Percentiles rank a stretch among this genome's conserved stretches.
These are phyloP conservation scores for Epizoanthus scotinus DNA, from an alignment of 92 coral and sea anemone species.

Conservation along the genomic window DNA sequence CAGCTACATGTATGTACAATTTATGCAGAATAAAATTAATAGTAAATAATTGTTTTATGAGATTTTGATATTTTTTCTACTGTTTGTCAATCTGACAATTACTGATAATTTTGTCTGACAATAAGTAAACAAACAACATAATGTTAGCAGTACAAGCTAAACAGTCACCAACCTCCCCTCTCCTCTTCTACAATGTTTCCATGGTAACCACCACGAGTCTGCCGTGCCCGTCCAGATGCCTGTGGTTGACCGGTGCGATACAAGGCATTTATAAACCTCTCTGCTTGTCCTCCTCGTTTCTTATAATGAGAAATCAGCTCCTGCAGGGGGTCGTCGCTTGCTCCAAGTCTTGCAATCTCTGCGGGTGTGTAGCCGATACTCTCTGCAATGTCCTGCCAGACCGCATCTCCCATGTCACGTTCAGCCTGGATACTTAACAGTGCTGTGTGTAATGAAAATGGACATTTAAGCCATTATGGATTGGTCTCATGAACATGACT, in stretches of 20 bases:
- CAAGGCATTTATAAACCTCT: constrained; percentile 86
- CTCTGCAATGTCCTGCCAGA: constrained; percentile 92
- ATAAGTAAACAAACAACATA: neutral
- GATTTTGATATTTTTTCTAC: too few species aligned
- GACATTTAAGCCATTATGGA: neutral
- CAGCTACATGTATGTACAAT: too few species aligned
- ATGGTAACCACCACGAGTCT: neutral
- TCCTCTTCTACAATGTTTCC: constrained; percentile 17
- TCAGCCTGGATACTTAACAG: constrained; percentile 83
- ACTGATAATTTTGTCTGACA: too few species aligned
- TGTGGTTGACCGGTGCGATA: constrained; percentile 72
- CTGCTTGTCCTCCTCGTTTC: constrained; percentile 87
- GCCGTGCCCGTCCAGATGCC: neutral
- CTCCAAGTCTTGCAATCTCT: constrained; percentile 71
- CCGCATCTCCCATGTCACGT: constrained; percentile 94
- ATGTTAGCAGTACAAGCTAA: too few species aligned
- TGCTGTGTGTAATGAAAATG: constrained; percentile 33
- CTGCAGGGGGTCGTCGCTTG: constrained; percentile 70
- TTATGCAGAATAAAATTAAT: too few species aligned
- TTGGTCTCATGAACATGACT: neutral
- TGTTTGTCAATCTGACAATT: too few species aligned
- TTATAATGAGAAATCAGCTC: constrained; percentile 84
- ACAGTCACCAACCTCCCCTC: constrained; percentile 21
- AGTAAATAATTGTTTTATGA: too few species aligned
- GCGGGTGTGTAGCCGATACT: constrained; percentile 84